Evolutionary conservation across 1,140 invertebrate species (phyloP).

Genomic region (Tachypleus tridentatus): DNA sequence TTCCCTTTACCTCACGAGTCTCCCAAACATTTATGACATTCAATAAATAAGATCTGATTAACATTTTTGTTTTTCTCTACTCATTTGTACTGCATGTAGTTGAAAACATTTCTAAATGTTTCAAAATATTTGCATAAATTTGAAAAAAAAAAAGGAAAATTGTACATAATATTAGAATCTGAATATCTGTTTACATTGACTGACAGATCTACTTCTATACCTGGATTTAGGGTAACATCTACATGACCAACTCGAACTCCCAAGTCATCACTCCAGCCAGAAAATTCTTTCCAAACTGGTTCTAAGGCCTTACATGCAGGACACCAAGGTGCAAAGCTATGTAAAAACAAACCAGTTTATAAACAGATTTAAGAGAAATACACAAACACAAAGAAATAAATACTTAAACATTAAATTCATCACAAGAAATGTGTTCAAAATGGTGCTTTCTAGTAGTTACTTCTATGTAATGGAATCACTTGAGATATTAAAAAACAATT

Average conservation of each 20-base stretch:
- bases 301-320: slow-evolving; percentile 89
- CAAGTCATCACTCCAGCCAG: slow-evolving; percentile 59
- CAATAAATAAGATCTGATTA: too few relatives aligned
- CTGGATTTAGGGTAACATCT: slow-evolving; percentile 69
- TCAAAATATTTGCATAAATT: too few relatives aligned
- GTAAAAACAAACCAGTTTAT: not conserved
- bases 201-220: slow-evolving; percentile 19
- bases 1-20: too few relatives aligned
- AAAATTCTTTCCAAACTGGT: slow-evolving; percentile 77
- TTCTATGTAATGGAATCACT: too few relatives aligned
- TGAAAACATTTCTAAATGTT: too few relatives aligned
- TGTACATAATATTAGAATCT: too few relatives aligned
- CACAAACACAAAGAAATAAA: slow-evolving; percentile 3
- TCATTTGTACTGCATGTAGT: too few relatives aligned
- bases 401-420: not conserved
- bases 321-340: slow-evolving; percentile 96
- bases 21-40: too few relatives aligned
- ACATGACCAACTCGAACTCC: slow-evolving; percentile 74
- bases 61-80: too few relatives aligned
- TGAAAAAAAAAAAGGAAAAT: too few relatives aligned
- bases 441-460: not conserved
- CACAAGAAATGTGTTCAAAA: not conserved
- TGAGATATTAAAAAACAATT: too few relatives aligned
- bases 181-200: too few relatives aligned
- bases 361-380: not conserved